phyloP scores from a whole-genome alignment of 2,113 vertebrate species.

The Grallaria varia region DNA sequence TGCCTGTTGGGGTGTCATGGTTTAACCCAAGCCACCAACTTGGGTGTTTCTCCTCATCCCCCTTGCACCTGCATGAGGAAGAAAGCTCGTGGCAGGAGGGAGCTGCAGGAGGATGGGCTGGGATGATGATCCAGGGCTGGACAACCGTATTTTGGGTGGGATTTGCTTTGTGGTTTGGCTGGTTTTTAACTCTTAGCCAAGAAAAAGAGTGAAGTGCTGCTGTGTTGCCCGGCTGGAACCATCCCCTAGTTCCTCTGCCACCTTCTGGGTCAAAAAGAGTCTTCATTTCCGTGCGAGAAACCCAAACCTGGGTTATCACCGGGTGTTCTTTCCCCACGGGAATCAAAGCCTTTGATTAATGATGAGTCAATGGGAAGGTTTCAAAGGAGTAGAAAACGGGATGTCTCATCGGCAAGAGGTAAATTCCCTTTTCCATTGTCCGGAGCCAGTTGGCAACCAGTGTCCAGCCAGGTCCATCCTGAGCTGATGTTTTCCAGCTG shows the following conservation, averaged over 20 bases:
- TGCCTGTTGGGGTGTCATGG: not conserved
- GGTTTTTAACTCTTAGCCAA: not conserved
- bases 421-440: slow-evolving; percentile 46
- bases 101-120: not conserved
- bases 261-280: not conserved
- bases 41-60: not conserved
- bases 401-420: slow-evolving; percentile 29
- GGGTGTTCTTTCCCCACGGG: not conserved
- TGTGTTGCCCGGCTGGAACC: not conserved
- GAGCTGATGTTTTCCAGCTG: slow-evolving; percentile 54
- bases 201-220: not conserved
- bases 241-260: not conserved
- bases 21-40: not conserved
- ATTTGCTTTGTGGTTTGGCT: not conserved
- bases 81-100: not conserved
- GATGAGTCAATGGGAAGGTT: slow-evolving; percentile 1
- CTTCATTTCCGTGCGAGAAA: not conserved
- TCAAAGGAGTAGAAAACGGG: slow-evolving; percentile 41
- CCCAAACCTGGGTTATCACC: not conserved
- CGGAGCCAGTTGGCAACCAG: slow-evolving; percentile 3
- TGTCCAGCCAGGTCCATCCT: slow-evolving; percentile 8
- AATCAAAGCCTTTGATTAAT: slow-evolving; percentile 36
- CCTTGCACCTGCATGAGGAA: not conserved
- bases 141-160: not conserved
- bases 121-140: rapidly evolving